Evolutionary conservation across 2,888 invertebrate genomes (phyloP).

Genomic region (Diachrysia chrysitis): DNA sequence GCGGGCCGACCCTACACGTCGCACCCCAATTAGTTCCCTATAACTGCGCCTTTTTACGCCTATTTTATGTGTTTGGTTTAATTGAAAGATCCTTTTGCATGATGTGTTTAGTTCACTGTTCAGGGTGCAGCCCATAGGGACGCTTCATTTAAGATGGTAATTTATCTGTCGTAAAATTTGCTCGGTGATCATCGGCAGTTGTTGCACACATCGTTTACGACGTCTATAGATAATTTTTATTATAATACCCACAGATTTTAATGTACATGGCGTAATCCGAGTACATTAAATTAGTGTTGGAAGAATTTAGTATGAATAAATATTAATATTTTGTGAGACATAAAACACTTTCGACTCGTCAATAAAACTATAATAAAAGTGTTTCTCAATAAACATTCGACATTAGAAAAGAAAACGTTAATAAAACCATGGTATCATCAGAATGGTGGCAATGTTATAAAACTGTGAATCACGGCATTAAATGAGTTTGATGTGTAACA

Average conservation of each 20-base stretch:
- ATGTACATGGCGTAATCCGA: conserved; percentile 10
- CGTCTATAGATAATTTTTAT: conserved; percentile 35
- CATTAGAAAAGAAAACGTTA: conserved; percentile 9
- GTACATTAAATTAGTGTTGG: conserved; percentile 22
- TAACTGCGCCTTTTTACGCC: conserved; percentile 79
- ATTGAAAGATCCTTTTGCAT: conserved; percentile 71
- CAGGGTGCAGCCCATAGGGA: conserved; percentile 52
- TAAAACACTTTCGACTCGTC: conserved; percentile 22
- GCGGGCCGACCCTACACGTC: conserved; percentile 55
- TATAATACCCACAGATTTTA: conserved; percentile 2
- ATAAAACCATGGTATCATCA: conserved; percentile 18
- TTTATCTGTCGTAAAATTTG: conserved; percentile 55
- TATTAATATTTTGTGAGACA: conserved; percentile 41
- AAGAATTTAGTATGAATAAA: conserved; percentile 37
- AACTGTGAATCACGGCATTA: conserved; percentile 58
- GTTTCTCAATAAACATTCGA: conserved; percentile 5
- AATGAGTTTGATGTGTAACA: conserved; percentile 49
- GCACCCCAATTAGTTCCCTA: conserved; percentile 83
- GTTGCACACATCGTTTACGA: conserved; percentile 35
- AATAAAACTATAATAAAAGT: conserved; percentile 22
- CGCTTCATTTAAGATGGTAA: conserved; percentile 54
- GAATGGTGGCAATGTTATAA: conserved; percentile 30
- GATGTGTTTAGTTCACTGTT: conserved; percentile 63
- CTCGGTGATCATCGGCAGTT: conserved; percentile 41
- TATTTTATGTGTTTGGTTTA: conserved; percentile 76